Evolutionary conservation across 2,113 vertebrate species (phyloP).

Genomic region (Phalacrocorax pelagicus): DNA sequence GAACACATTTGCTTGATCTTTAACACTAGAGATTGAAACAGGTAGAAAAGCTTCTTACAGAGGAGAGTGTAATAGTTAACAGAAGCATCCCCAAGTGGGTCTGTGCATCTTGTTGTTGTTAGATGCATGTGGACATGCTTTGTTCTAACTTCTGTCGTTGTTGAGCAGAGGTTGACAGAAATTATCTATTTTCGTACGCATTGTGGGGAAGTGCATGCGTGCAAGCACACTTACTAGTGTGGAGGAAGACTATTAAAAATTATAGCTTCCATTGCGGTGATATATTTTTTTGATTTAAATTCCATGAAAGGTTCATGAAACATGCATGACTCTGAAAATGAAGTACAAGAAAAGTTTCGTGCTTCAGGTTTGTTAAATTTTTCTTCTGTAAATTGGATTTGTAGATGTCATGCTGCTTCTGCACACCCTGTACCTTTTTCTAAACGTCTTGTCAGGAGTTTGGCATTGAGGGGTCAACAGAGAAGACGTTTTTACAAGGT

Average conservation of each 20-base stretch:
- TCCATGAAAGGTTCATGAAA: neutral
- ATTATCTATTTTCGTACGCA: fast-evolving
- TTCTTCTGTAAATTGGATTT: neutral
- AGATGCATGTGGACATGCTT: neutral
- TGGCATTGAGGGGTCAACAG: neutral
- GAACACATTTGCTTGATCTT: neutral
- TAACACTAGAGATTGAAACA: neutral
- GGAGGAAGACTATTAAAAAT: neutral
- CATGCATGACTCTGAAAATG: fast-evolving
- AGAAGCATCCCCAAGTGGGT: neutral
- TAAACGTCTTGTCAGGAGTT: neutral
- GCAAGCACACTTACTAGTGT: neutral
- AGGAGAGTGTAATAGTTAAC: neutral
- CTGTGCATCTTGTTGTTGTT: neutral
- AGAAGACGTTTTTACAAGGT: neutral
- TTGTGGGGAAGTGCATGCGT: neutral
- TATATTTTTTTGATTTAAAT: neutral
- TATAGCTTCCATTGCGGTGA: neutral
- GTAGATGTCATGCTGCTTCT: neutral
- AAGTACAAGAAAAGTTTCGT: neutral
- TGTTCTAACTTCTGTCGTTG: fast-evolving
- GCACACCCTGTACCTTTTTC: neutral
- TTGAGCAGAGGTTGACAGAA: neutral
- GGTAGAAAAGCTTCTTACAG: neutral
- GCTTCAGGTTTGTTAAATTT: neutral